Evolutionary conservation across 2,888 invertebrate species (phyloP), one percentile per base, ranked within the genome.

Genomic region (Drosophila neotestacea): DNA sequence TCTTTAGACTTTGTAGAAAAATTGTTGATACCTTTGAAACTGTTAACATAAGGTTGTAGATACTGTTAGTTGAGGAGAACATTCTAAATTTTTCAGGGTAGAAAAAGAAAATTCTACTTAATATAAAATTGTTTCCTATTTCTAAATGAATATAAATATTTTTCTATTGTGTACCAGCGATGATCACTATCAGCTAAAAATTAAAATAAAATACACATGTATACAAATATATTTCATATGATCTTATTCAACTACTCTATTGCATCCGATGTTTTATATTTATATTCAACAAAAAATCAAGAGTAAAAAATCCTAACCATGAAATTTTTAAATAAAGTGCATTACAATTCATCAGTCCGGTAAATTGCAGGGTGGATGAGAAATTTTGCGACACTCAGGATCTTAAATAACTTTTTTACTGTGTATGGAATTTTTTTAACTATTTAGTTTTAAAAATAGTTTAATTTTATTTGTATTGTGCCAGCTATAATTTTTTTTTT

Each of bases 21-120:
- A 0, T 6, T 32, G 9, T 46, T 27, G 27, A 46, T 13, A 56
- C 13, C 10, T 30, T 47, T 13, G 4, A 27, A 38, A 47, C 47
- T 38, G 10, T 47, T 38, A 28, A 38, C 28, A 16, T 47, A 58
- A 38, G 56, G 46, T 27, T 56, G 56, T 56, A 56, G 47, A 58
- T 58, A 47, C 28, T 47, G 36, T 47, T 46, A 22, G 13, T 28
- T 28, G 34, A 27, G 28, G 28, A 13, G 38, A 38, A 47, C 38
- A 58, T 58, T 58, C 46, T 56, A 46, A 28, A 46, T 46, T 46
- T 38, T 28, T 47, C 4, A 13, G 11, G 28, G n/a, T 47, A 47
- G 38, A 46, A 27, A 44, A 34, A 34, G 9, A 44, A n/a, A 27
- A 27, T 36, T 4, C 41, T 55, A 27, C 44, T 36, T 27, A 58